Percentiles rank a stretch among this genome's conserved stretches.
These are phyloP conservation scores for Balaenoptera acutorostrata DNA, from an alignment of 2,113 vertebrate species.

Conservation along the genomic window DNA sequence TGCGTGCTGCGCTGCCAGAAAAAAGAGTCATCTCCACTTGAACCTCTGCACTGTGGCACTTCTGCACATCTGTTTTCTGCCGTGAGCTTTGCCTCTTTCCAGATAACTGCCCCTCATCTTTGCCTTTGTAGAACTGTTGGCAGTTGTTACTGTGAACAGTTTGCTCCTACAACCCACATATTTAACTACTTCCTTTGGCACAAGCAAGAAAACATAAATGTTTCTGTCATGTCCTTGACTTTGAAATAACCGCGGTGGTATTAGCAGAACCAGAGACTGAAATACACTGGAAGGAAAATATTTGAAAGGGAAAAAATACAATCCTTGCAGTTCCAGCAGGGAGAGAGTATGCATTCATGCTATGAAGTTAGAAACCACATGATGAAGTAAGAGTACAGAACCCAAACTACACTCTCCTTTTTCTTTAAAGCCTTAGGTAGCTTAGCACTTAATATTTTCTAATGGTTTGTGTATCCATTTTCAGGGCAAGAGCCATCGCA, in stretches of 20 bases:
- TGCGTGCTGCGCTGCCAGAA: too few species aligned
- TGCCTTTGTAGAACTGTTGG: not conserved
- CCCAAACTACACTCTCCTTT: not conserved
- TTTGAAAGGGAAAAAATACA: constrained; percentile 13
- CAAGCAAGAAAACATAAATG: not conserved
- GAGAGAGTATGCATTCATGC: not conserved
- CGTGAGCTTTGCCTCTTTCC: accelerated
- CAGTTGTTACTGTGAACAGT: not conserved
- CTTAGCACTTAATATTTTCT: not conserved
- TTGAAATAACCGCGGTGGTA: constrained; percentile 64
- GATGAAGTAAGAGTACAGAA: constrained; percentile 64
- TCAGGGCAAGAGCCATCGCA: not conserved
- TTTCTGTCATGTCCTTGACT: constrained; percentile 66
- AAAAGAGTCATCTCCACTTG: not conserved
- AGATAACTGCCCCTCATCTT: too few species aligned
- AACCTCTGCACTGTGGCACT: not conserved
- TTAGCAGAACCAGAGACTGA: not conserved
- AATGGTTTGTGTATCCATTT: not conserved
- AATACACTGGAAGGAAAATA: not conserved
- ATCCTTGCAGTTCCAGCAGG: not conserved
- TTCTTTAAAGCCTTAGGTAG: not conserved
- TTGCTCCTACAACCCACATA: constrained; percentile 54
- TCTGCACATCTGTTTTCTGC: not conserved
- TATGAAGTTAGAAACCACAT: constrained; percentile 47
- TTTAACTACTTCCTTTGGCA: constrained; percentile 44